phyloP scores from a whole-genome alignment of 2,113 vertebrate species.

The Toxostoma redivivum region DNA sequence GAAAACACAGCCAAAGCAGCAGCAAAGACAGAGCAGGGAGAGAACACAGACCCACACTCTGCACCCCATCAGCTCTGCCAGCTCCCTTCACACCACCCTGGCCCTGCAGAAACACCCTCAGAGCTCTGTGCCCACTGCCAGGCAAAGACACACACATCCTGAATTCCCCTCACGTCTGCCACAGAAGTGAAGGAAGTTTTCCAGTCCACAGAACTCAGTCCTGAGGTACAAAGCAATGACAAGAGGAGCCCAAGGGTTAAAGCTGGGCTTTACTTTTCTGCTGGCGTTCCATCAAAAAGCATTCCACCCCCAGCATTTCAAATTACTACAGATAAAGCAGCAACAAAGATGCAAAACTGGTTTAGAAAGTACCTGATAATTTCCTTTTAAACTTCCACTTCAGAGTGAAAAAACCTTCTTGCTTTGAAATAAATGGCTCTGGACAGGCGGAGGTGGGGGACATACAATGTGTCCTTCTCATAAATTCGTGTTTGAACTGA shows the following conservation, averaged over 20 bases:
- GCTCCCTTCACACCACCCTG: not conserved
- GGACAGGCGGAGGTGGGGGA: not conserved
- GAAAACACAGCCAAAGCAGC: not conserved
- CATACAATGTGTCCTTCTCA: not conserved
- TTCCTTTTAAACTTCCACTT: constrained; percentile 24
- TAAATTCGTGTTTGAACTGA: not conserved
- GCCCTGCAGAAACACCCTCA: not conserved
- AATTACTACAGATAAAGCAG: constrained; percentile 1
- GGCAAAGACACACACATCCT: not conserved
- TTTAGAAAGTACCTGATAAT: constrained; percentile 19
- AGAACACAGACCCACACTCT: fast-evolving
- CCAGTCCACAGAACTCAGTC: not conserved
- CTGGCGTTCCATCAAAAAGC: not conserved
- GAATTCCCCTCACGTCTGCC: not conserved
- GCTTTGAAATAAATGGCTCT: constrained; percentile 15
- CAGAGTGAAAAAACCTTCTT: not conserved
- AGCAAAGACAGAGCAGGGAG: not conserved
- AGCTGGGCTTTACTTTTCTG: not conserved
- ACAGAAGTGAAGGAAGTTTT: not conserved
- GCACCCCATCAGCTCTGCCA: not conserved
- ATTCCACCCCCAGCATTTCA: not conserved
- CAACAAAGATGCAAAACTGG: constrained; percentile 7
- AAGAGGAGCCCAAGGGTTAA: not conserved
- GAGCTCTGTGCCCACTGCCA: not conserved
- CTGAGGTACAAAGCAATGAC: not conserved